Evolutionary conservation across 1,140 invertebrate genomes (phyloP), one percentile per base, ranked within the genome.

Genomic region (Metaphire vulgaris): DNA sequence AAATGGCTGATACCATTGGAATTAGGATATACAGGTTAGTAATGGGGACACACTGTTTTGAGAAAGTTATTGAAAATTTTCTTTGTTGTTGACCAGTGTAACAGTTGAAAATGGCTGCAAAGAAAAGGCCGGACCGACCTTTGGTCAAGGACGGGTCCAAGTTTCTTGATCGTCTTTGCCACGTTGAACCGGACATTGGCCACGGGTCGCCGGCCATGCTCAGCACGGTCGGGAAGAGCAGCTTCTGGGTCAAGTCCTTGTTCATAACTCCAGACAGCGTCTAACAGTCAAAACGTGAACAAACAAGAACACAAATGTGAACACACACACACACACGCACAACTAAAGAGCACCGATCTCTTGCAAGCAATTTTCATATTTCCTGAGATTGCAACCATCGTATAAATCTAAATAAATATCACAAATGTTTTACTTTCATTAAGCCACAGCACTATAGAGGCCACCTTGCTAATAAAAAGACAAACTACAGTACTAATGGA

Each of bases 171-270:
- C 26, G 72, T 16, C 41, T 56, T 73, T 29, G 72, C 72, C 6
- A 73, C 72, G 21, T 73, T 73, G 33, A 73, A 73, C 28, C 72
- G 72, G 32, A 73, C 72, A 30, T 73, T 73, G 41, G 72, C 33
- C 28, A 73, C 41, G 72, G 72, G 26, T 73, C 72, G 2, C 28
- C 26, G 28, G 72, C 29, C n/a, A 73, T 31, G 32, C 41, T 41
- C 16, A 15, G 32, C 12, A 73, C 31, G 1, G 41, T 34, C 12
- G 72, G 72, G 31, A 73, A 34, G 16, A 73, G 26, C 29, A 29
- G 28, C n/a, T 73, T 21, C 72, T 41, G 21, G 28, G 28, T 73
- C 16, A 64, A 34, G 12, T 73, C 72, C 41, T 73, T 73, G 30
- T n/a, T 30, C 26, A 28, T 28, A 30, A 73, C 21, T 34, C n/a